Evolutionary conservation across 92 coral and sea anemone species (phyloP), one percentile per base, ranked within the genome.

Genomic region (Epizoanthus stellaris): DNA sequence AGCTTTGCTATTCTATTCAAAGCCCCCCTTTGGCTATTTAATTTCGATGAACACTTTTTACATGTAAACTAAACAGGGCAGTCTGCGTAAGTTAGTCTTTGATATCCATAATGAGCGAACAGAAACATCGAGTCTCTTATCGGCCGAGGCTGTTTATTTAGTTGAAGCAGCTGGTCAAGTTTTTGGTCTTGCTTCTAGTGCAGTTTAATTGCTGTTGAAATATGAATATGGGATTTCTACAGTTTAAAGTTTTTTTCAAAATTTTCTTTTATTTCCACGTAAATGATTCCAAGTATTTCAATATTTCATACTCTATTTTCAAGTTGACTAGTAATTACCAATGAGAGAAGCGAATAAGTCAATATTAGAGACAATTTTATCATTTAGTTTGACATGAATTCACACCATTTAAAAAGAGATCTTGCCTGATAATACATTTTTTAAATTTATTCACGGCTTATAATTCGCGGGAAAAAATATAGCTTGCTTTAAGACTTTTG

Each of bases 141-240:
- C 38, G 56, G 56, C 56, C 13, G 56, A 53, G 53, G 39, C 20
- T 79, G 83, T 79, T 79, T 79, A 60, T 45, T 79, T 79, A 62
- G 61, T 6, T 76, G 16, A 9, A 56, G 82, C 82, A 76, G 82
- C 68, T 76, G 82, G 69, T 8, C 17, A 49, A 39, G 54, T 40
- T 79, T 79, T 79, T n/a, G 42, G 70, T 62, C 40, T 63, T 79
- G 83, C 65, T 79, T 79, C 45, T 42, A 40, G 72, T 70, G 14
- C 13, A 77, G 70, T 23, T 77, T 61, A 61, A 77, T 62, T 64
- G 62, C 15, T 8, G 43, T 63, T 63, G 71, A 64, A 63, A 45
- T 40, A 34, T 19, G 61, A 62, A 39, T 59, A 61, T 3, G 7
- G 36, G 64, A 15, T 14, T 23, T 36, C 49, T 30, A 7, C 13